These are phyloP conservation scores for Todus mexicanus DNA, from an alignment of 2,797 vertebrate species.

Conservation along the genomic window DNA sequence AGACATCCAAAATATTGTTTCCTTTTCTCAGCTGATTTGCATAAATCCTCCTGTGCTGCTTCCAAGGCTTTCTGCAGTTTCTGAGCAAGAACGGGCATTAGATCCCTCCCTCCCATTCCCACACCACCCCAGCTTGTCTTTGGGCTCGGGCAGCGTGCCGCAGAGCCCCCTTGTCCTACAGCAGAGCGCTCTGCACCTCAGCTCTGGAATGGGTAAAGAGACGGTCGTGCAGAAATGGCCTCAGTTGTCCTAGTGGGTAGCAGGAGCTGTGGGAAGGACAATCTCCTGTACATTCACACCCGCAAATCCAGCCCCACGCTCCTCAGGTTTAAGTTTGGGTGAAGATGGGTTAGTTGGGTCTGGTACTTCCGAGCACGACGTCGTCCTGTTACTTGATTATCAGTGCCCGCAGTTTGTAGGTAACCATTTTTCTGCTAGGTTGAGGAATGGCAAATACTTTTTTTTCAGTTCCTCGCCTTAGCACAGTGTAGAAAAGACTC, in stretches of 20 bases:
- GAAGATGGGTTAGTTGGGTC: neutral
- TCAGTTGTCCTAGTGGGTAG: fast-evolving
- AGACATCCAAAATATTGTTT: neutral
- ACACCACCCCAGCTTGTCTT: too few relatives aligned
- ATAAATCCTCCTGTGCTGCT: neutral
- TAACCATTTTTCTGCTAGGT: neutral
- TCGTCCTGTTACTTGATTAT: fast-evolving
- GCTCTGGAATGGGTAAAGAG: fast-evolving
- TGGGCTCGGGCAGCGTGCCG: neutral
- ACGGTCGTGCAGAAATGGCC: fast-evolving
- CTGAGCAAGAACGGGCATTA: neutral
- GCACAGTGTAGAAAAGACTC: fast-evolving
- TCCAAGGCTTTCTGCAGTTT: neutral
- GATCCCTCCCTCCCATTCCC: neutral
- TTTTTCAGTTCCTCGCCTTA: neutral
- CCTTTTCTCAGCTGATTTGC: conserved; percentile 22
- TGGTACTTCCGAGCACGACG: neutral
- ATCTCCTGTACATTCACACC: fast-evolving
- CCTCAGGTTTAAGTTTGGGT: neutral
- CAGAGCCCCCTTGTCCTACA: neutral
- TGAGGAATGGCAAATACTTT: neutral
- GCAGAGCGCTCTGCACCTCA: neutral
- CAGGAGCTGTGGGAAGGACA: neutral
- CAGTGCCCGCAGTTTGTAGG: neutral
- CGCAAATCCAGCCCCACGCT: neutral